Evolutionary conservation across 2,797 vertebrate genomes (phyloP).

Genomic region (Rhynchotus rufescens): DNA sequence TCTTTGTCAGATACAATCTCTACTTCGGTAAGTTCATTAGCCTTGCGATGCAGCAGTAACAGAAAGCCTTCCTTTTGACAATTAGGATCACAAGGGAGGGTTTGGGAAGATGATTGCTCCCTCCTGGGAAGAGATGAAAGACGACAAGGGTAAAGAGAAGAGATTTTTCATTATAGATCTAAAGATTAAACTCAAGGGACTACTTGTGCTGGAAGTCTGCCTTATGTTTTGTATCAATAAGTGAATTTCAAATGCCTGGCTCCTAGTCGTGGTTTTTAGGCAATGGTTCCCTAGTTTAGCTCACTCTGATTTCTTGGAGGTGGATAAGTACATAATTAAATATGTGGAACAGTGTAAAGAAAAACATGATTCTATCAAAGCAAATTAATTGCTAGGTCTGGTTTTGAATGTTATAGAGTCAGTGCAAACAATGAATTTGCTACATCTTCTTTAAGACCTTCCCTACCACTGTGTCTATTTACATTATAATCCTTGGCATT

Average conservation of each 20-base stretch:
- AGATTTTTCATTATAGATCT: slow-evolving; percentile 51
- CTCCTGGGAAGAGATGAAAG: slow-evolving; percentile 71
- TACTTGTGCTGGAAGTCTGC: slow-evolving; percentile 21
- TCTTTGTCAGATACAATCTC: slow-evolving; percentile 1
- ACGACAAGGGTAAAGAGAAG: background rate
- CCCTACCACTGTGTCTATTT: background rate
- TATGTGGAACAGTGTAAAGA: slow-evolving; percentile 51
- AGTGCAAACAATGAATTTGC: slow-evolving; percentile 54
- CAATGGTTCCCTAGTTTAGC: slow-evolving; percentile 16
- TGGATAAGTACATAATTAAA: slow-evolving; percentile 68
- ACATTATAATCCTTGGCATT: slow-evolving; percentile 4
- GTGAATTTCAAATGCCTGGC: slow-evolving; percentile 10
- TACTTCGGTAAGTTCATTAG: slow-evolving; percentile 63
- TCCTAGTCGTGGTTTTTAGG: slow-evolving; percentile 25
- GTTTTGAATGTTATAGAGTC: slow-evolving; percentile 40
- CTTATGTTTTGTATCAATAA: slow-evolving; percentile 24
- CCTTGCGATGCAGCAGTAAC: slow-evolving; percentile 9
- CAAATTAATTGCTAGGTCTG: slow-evolving; percentile 63
- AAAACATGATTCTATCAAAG: slow-evolving; percentile 50
- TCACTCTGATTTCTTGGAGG: slow-evolving; percentile 12
- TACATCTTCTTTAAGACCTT: slow-evolving; percentile 2
- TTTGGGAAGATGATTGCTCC: slow-evolving; percentile 18
- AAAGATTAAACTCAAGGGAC: slow-evolving; percentile 13
- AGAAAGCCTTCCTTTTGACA: slow-evolving; percentile 56
- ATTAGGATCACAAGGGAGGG: slow-evolving; percentile 54